Percentiles rank a stretch among this genome's conserved stretches.
These are phyloP conservation scores for Aythya baeri DNA, from an alignment of 2,113 vertebrate genomes.

Conservation along the genomic window DNA sequence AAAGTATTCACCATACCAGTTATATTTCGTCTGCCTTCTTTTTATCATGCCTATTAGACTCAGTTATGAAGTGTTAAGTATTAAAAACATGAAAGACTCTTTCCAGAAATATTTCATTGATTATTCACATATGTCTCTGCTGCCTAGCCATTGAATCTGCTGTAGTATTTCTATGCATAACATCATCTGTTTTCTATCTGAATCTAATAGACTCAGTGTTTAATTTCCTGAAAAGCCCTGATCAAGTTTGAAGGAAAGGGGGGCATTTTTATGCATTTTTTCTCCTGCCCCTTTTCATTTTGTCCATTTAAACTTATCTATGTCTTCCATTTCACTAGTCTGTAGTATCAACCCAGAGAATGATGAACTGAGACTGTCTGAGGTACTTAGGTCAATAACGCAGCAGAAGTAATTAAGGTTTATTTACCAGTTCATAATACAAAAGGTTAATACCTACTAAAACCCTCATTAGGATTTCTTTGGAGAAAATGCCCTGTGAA, in stretches of 20 bases:
- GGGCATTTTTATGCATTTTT: conserved; percentile 20
- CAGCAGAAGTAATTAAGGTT: conserved; percentile 7
- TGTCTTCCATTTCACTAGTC: neutral
- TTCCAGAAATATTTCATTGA: conserved; percentile 81
- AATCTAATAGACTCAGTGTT: conserved; percentile 79
- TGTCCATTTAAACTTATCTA: conserved; percentile 44
- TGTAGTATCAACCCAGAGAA: neutral
- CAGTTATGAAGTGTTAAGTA: conserved; percentile 87
- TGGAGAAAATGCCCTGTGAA: neutral
- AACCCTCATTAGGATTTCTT: neutral
- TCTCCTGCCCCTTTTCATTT: conserved; percentile 17
- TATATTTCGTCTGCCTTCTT: conserved; percentile 68
- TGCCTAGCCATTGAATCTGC: conserved; percentile 69
- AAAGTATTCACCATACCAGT: conserved; percentile 69
- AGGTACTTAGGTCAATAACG: neutral
- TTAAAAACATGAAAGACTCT: conserved; percentile 84
- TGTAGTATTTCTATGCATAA: conserved; percentile 65
- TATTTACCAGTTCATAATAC: neutral
- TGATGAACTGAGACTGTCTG: neutral
- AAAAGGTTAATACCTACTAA: conserved; percentile 13
- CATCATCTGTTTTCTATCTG: conserved; percentile 86
- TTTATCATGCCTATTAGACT: conserved; percentile 80
- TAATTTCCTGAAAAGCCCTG: conserved; percentile 84
- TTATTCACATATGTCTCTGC: conserved; percentile 81
- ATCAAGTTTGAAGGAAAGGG: conserved; percentile 79